phyloP scores from a whole-genome alignment of 2,888 invertebrate genomes.

The Trachelus stipa region DNA sequence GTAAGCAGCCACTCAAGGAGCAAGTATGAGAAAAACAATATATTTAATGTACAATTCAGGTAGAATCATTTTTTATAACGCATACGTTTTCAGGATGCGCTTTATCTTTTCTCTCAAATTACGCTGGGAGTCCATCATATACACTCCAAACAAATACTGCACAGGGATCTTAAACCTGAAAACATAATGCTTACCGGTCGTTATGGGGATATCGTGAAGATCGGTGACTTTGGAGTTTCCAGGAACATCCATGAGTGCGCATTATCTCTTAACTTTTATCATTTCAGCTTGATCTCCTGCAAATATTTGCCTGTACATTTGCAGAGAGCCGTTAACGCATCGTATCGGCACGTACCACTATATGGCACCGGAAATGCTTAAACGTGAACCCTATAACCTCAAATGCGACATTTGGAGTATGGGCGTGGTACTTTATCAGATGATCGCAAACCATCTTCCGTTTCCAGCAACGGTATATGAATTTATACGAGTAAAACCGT shows the following conservation, averaged over 20 bases:
- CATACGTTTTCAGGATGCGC: slow-evolving; percentile 43
- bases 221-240: slow-evolving; percentile 89
- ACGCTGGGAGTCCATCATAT: slow-evolving; percentile 83
- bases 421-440: slow-evolving; percentile 86
- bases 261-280: background rate
- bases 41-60: background rate
- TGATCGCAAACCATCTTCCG: slow-evolving; percentile 63
- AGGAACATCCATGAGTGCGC: slow-evolving; percentile 69
- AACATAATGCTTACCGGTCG: slow-evolving; percentile 83
- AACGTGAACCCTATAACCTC: slow-evolving; percentile 79
- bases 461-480: slow-evolving; percentile 44
- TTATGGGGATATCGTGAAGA: slow-evolving; percentile 77
- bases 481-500: background rate
- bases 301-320: background rate
- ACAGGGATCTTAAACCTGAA: slow-evolving; percentile 86
- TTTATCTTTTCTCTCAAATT: slow-evolving; percentile 75
- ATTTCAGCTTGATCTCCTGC: background rate
- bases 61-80: background rate
- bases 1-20: slow-evolving; percentile 48
- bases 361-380: slow-evolving; percentile 86
- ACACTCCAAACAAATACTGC: slow-evolving; percentile 81
- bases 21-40: slow-evolving; percentile 35
- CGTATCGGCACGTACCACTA: slow-evolving; percentile 71
- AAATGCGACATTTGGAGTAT: slow-evolving; percentile 90
- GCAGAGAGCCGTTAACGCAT: slow-evolving; percentile 21